Evolutionary conservation across 2,113 vertebrate species (phyloP), one percentile per base, ranked within the genome.

Genomic region (Papio anubis): DNA sequence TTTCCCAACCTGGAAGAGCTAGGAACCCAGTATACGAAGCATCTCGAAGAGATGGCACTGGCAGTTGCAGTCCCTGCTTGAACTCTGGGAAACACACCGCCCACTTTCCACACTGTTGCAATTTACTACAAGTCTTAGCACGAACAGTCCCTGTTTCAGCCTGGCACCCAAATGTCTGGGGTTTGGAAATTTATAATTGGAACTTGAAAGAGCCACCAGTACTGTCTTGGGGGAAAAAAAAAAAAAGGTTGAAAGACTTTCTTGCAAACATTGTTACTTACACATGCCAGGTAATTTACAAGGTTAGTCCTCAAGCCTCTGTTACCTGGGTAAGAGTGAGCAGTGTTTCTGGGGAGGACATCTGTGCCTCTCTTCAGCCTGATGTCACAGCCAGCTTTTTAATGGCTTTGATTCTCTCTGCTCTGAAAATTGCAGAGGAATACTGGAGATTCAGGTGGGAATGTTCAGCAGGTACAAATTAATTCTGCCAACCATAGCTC

Each of bases 71-170:
- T 83, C 94, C 96, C 94, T 43, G 90, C 95, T 93, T 97, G 87
- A 89, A 97, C 97, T 96, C 90, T 98, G 98, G 95, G 98, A 98
- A 98, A 96, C 8, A 1, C 92, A 90, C 93, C 97, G 43, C 97
- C 97, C 32, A 94, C 95, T 98, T 96, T 97, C 97, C 68, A 14
- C 87, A 96, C 89, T 93, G 86, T 96, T 98, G 96, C 97, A 94
- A 94, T 98, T 97, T 96, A 91, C 97, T 97, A 80, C 98, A 98
- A 97, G 98, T 98, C 98, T 97, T 95, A 98, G 98, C 98, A 98
- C 0, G 97, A 98, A 93, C 96, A 93, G 94, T 92, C 97, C 92
- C 97, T 97, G 96, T 95, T 95, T 97, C 96, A 97, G 98, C 96
- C 70, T 97, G 98, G 98, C 97, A 97, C 95, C 78, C 96, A 97